Base-by-base conservation (phyloP, 2,888 invertebrate species). In the Drosophila mulleri region DNA sequence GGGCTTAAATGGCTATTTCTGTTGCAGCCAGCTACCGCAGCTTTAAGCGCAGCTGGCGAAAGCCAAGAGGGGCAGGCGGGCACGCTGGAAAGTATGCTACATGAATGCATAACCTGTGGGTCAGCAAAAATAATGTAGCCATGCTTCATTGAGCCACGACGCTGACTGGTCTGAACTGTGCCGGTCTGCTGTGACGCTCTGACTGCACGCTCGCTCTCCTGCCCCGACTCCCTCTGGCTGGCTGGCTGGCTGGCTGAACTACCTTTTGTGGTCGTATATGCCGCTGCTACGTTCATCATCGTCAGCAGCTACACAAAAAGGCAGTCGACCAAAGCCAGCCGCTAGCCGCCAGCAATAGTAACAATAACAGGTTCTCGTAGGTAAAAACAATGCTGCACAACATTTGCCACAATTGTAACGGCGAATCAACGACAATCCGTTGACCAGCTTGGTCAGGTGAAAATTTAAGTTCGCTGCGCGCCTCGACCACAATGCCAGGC, bases 81-180 rank as follows among this genome's bases (percentile, higher is more conserved):
- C 26, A 18, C 67, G 56, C 72, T 63, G 66, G 48, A 80, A 83
- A 83, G 78, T 80, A 80, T 83, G 81, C 78, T 78, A 83, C 70
- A 83, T 72, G 81, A 82, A 83, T 83, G 83, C 75, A 83, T 78
- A 81, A 82, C 75, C 81, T 71, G 66, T 71, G 65, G 66, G 73
- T 69, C 71, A 76, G 74, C 75, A 82, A 78, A 78, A 82, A 82
- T 78, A 82, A 84, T 84, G 75, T 70, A 61, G 69, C 75, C 84
- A 83, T 71, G 85, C 76, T 85, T 76, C 82, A 82, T 78, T 82
- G 84, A 61, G 56, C 75, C 72, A 26, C 54, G 48, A 52, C 60
- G 35, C 64, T 57, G 61, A 58, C 60, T 42, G 61, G 47, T 4
- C 20, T 35, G 42, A 37, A 42, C 42, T 53, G 54, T n/a, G 32